These are phyloP conservation scores for Anabas testudineus DNA, from an alignment of 2,797 vertebrate species.

Conservation along the genomic window DNA sequence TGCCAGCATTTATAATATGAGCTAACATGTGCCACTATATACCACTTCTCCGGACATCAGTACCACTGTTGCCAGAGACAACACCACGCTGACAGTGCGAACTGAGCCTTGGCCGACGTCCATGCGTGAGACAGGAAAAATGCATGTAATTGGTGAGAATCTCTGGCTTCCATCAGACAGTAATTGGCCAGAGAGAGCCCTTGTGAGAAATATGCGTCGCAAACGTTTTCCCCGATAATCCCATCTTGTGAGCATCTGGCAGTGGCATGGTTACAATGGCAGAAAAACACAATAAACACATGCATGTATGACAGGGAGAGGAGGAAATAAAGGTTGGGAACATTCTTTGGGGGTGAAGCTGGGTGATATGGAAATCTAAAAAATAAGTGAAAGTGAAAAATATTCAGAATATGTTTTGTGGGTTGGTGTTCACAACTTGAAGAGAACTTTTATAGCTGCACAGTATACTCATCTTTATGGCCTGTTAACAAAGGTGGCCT, in stretches of 20 bases:
- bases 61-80: conserved; percentile 69
- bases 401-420: conserved; percentile 34
- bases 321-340: conserved; percentile 66
- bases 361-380: conserved; percentile 39
- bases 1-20: conserved; percentile 54
- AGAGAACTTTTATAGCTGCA: conserved; percentile 26
- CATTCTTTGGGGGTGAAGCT: conserved; percentile 27
- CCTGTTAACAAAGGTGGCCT: conserved; percentile 31
- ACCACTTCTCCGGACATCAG: conserved; percentile 68
- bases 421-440: conserved; percentile 28
- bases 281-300: conserved; percentile 77
- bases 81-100: conserved; percentile 67
- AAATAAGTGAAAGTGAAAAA: conserved; percentile 44
- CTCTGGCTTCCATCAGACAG: conserved; percentile 83
- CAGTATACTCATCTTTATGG: background rate
- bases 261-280: conserved; percentile 68
- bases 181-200: conserved; percentile 82
- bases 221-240: conserved; percentile 82
- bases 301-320: conserved; percentile 61
- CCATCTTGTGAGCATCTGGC: conserved; percentile 82
- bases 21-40: conserved; percentile 60
- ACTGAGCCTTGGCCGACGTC: conserved; percentile 72
- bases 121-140: conserved; percentile 78
- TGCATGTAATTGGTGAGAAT: conserved; percentile 83
- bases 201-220: conserved; percentile 81